Evolutionary conservation across 2,888 invertebrate genomes (phyloP), one percentile per base, ranked within the genome.

Genomic region (Muschampia plurimacula): DNA sequence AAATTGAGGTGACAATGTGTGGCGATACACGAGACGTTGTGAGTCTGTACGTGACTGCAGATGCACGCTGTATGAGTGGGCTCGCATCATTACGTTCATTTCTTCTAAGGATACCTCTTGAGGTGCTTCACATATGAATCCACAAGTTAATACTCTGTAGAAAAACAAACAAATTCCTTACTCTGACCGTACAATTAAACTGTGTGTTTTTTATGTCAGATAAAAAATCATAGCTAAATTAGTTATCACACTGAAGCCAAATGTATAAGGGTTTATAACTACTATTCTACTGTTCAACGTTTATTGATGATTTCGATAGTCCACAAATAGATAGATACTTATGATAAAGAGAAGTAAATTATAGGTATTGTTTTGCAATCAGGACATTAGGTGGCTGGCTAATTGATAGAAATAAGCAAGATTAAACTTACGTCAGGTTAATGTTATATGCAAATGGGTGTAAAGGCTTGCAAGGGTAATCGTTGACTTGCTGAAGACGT

Each of bases 71-170:
- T 96, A 96, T 9, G 90, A 92, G 76, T 90, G 89, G 0, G 95
- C 93, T 63, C 90, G 88, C 67, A 95, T 80, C 74, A 96, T 89
- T 2, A 86, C 84, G 44, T 91, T 86, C 6, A 88, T 84, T 75
- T 95, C 95, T 64, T 92, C 91, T 32, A 86, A 82, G 68, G 94
- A 87, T 55, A 91, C 77, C 55, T 86, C 86, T n/a, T 88, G 86
- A 39, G 91, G 88, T 52, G 89, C 75, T 68, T 95, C 92, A 82
- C 96, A 96, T 69, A 95, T 85, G 81, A 96, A 96, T 28, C 96
- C 96, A 83, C 96, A 96, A 22, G 95, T 92, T 76, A 93, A 87
- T 36, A 95, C 78, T 72, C 94, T 95, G 84, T 60, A 67, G 75
- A 77, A 76, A 74, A 68, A 22, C 76, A 77, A 67, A 68, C 46